Conservation (phyloP, 2,888 invertebrate genomes). For the Spilosoma lubricipeda region DNA sequence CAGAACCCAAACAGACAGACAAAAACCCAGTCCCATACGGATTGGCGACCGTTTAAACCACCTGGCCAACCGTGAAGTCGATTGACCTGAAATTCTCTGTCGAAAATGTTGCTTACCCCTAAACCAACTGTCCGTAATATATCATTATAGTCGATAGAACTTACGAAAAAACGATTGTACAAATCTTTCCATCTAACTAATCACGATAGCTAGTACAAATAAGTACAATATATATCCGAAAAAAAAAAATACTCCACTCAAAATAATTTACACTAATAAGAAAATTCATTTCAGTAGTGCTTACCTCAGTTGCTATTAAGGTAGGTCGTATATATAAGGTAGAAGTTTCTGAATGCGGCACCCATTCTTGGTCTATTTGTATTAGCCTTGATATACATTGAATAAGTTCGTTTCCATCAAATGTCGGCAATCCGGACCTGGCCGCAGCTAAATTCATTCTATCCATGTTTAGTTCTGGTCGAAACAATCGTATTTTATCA, state of each 20-base stretch:
- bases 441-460: slow-evolving; percentile 95
- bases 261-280: neutral
- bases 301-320: slow-evolving; percentile 98
- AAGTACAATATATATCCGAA: no score
- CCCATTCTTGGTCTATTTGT: slow-evolving; percentile 98
- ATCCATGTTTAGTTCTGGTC: slow-evolving; percentile 97
- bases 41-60: no score
- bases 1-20: no score
- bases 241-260: neutral
- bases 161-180: neutral
- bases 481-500: slow-evolving; percentile 96
- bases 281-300: slow-evolving; percentile 57
- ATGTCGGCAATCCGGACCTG: slow-evolving; percentile 94
- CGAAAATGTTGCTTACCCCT: no score
- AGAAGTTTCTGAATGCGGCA: slow-evolving; percentile 95
- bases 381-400: slow-evolving; percentile 94
- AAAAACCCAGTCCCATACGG: no score
- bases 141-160: no score
- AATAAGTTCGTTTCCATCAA: slow-evolving; percentile 94
- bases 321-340: slow-evolving; percentile 99
- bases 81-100: no score
- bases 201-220: neutral
- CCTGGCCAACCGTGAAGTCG: no score
- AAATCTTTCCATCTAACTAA: neutral
- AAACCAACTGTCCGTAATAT: no score